phyloP scores from a whole-genome alignment of 2,113 vertebrate species.

The Rana temporaria region DNA sequence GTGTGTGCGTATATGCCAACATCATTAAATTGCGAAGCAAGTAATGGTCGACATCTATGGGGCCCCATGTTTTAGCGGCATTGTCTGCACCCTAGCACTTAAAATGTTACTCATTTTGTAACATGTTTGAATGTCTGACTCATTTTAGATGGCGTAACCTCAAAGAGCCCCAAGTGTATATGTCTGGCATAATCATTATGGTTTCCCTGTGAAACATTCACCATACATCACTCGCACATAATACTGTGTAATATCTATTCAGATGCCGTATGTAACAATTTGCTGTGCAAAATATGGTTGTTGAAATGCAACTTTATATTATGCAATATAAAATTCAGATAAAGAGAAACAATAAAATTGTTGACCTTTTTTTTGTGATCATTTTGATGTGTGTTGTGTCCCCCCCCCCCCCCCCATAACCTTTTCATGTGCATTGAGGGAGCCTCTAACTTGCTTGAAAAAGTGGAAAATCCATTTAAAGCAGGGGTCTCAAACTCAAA shows the following conservation, averaged over 20 bases:
- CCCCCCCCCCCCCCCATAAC: too few species aligned
- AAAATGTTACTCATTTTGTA: conserved; percentile 6
- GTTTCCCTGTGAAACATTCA: conserved; percentile 44
- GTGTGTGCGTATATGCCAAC: too few species aligned
- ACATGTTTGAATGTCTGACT: neutral
- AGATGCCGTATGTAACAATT: conserved; percentile 51
- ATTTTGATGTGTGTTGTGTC: too few species aligned
- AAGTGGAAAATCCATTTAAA: too few species aligned
- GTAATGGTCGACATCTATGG: too few species aligned
- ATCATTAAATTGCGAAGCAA: too few species aligned
- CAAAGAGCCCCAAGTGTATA: neutral
- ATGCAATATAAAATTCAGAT: conserved; percentile 45
- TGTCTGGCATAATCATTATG: conserved; percentile 18
- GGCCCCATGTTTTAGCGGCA: too few species aligned
- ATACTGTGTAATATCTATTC: conserved; percentile 47
- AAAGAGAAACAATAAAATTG: neutral
- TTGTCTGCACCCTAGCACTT: conserved; percentile 23
- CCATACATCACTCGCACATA: conserved; percentile 21
- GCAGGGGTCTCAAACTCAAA: too few species aligned
- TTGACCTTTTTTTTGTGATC: neutral
- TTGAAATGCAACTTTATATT: conserved; percentile 54
- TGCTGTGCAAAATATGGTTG: conserved; percentile 55
- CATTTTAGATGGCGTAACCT: neutral
- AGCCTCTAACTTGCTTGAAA: too few species aligned
- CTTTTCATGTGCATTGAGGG: too few species aligned